These are phyloP conservation scores for Enteromius afrohamiltoni DNA, from an alignment of 2,797 vertebrate genomes.

Conservation along the genomic window DNA sequence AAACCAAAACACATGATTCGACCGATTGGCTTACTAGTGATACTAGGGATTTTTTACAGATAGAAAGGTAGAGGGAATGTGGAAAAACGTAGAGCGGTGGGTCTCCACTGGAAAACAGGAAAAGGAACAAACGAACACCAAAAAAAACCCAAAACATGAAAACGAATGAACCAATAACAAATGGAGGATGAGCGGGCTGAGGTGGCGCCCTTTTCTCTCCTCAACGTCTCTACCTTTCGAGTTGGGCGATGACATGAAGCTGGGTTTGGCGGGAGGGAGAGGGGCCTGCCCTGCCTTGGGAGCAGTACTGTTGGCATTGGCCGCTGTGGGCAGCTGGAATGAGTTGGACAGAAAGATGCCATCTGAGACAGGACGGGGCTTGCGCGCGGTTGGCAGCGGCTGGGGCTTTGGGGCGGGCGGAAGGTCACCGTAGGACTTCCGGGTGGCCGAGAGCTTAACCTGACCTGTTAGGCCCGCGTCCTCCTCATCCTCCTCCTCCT, in stretches of 20 bases:
- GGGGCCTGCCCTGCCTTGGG: slow-evolving; percentile 77
- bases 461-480: slow-evolving; percentile 91
- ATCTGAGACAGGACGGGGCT: slow-evolving; percentile 92
- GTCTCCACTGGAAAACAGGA: slow-evolving; percentile 61
- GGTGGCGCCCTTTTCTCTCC: slow-evolving; percentile 67
- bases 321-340: slow-evolving; percentile 85
- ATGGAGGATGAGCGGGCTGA: slow-evolving; percentile 41
- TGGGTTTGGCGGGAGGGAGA: slow-evolving; percentile 86
- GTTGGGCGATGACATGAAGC: slow-evolving; percentile 79
- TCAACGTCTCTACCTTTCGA: slow-evolving; percentile 86
- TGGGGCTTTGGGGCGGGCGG: slow-evolving; percentile 81
- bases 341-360: slow-evolving; percentile 95
- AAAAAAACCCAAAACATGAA: slow-evolving; percentile 51
- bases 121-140: slow-evolving; percentile 52
- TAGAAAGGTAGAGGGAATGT: slow-evolving; percentile 58
- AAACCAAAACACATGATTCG: slow-evolving; percentile 32
- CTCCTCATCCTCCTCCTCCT: slow-evolving; percentile 85
- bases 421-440: slow-evolving; percentile 91
- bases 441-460: slow-evolving; percentile 88
- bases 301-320: slow-evolving; percentile 96
- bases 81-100: slow-evolving; percentile 58
- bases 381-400: slow-evolving; percentile 86
- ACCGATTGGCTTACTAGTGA: slow-evolving; percentile 56
- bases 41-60: slow-evolving; percentile 30
- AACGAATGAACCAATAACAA: slow-evolving; percentile 65